A percentile compares a stretch with the other conserved stretches of the same genome.
phyloP scores from a whole-genome alignment of 2,888 invertebrate genomes.

The Acleris sparsana region DNA sequence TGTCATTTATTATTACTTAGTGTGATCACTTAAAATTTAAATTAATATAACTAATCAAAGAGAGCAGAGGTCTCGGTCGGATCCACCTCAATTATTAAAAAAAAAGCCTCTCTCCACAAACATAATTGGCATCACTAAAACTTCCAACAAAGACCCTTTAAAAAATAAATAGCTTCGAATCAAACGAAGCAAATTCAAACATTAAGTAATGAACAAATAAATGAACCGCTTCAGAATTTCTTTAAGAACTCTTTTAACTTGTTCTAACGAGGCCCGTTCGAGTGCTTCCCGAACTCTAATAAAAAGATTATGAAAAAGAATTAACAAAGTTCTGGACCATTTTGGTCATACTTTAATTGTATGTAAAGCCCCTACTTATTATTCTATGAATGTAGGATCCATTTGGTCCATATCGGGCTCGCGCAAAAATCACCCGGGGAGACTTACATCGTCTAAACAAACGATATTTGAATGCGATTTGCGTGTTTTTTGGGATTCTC shows the following conservation, averaged over 20 bases:
- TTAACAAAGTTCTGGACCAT: conserved; percentile 57
- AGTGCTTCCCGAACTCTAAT: conserved; percentile 72
- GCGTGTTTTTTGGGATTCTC: conserved; percentile 42
- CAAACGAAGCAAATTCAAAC: conserved; percentile 56
- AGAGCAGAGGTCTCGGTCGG: no score
- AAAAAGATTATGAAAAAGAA: conserved; percentile 74
- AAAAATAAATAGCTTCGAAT: not conserved
- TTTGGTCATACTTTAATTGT: conserved; percentile 58
- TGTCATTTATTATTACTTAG: no score
- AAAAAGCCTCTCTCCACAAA: no score
- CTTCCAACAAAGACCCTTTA: not conserved
- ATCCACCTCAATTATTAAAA: no score
- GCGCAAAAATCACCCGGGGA: conserved; percentile 48
- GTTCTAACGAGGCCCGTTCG: conserved; percentile 74
- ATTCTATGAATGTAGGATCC: conserved; percentile 62
- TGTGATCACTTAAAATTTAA: no score
- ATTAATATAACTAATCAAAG: no score
- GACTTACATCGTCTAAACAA: conserved; percentile 51
- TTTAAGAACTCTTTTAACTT: conserved; percentile 63
- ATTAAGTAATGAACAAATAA: conserved; percentile 69
- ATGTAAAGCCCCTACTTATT: conserved; percentile 65
- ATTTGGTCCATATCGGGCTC: conserved; percentile 45
- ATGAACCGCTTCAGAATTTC: conserved; percentile 61
- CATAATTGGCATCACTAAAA: no score
- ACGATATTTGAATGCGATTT: conserved; percentile 52